Conservation (phyloP, 2,888 invertebrate species). For the Crematogaster levior region DNA sequence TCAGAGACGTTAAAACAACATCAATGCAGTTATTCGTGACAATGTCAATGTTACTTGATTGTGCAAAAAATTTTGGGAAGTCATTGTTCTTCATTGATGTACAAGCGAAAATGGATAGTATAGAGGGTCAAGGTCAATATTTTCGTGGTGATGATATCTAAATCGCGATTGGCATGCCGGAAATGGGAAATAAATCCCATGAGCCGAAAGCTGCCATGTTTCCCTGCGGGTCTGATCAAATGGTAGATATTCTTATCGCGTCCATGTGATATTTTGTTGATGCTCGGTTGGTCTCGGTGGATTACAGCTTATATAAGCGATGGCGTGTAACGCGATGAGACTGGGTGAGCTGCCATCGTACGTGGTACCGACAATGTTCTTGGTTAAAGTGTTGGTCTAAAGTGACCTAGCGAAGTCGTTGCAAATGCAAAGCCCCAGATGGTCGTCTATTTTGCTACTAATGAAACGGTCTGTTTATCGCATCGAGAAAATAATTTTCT, state of each 20-base stretch:
- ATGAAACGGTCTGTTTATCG: constrained; percentile 30
- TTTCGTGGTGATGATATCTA: constrained; percentile 8
- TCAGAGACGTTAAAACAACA: neutral
- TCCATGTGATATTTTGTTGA: constrained; percentile 5
- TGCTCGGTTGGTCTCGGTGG: neutral
- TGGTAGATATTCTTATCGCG: constrained; percentile 13
- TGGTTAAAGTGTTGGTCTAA: constrained; percentile 10
- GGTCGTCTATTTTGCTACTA: constrained; percentile 22
- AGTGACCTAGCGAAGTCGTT: neutral
- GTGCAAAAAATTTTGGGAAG: neutral
- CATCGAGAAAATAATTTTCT: constrained; percentile 5
- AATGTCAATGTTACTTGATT: neutral
- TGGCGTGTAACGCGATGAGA: neutral
- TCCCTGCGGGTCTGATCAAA: constrained; percentile 3
- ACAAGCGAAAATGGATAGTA: neutral
- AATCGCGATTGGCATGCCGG: neutral
- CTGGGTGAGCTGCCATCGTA: neutral
- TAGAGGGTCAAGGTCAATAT: neutral
- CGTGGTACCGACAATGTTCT: neutral
- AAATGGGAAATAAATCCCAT: constrained; percentile 47
- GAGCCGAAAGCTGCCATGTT: neutral
- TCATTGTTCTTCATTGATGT: neutral
- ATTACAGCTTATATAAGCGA: constrained; percentile 37
- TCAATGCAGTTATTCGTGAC: neutral
- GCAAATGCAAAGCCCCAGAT: constrained; percentile 9